Evolutionary conservation across 2,797 vertebrate genomes (phyloP).

Genomic region (Natrix natrix): DNA sequence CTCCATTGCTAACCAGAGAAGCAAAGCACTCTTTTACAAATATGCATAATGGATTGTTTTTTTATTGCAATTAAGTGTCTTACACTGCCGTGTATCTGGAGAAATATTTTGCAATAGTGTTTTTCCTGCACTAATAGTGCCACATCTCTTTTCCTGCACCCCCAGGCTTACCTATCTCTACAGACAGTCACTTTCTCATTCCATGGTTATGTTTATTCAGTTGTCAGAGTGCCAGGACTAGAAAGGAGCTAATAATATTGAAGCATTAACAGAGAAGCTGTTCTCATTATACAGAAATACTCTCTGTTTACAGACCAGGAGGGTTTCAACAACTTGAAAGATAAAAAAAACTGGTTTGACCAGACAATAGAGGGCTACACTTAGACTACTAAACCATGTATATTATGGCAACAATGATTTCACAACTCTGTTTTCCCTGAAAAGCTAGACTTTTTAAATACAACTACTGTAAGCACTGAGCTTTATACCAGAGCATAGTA

Average conservation of each 20-base stretch:
- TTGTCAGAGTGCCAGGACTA: background rate
- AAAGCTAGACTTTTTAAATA: background rate
- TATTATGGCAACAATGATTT: background rate
- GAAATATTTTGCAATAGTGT: background rate
- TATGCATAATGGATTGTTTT: background rate
- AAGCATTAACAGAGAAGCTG: background rate
- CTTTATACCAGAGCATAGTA: background rate
- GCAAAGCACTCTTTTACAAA: background rate
- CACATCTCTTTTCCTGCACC: background rate
- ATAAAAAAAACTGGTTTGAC: background rate
- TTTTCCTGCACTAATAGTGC: background rate
- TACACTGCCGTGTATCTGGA: background rate
- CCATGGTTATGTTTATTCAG: background rate
- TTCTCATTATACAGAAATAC: background rate
- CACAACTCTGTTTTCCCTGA: background rate
- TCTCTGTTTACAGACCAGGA: background rate
- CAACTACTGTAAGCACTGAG: background rate
- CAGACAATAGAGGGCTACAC: background rate
- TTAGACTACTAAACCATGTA: background rate
- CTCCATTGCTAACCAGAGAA: background rate
- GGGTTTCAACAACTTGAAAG: background rate
- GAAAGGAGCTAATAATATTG: background rate
- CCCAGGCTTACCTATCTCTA: background rate
- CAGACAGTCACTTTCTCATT: background rate
- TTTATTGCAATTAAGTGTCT: background rate